These are phyloP conservation scores for Dipodomys stephensi DNA, from an alignment of 2,113 vertebrate species.

Conservation along the genomic window DNA sequence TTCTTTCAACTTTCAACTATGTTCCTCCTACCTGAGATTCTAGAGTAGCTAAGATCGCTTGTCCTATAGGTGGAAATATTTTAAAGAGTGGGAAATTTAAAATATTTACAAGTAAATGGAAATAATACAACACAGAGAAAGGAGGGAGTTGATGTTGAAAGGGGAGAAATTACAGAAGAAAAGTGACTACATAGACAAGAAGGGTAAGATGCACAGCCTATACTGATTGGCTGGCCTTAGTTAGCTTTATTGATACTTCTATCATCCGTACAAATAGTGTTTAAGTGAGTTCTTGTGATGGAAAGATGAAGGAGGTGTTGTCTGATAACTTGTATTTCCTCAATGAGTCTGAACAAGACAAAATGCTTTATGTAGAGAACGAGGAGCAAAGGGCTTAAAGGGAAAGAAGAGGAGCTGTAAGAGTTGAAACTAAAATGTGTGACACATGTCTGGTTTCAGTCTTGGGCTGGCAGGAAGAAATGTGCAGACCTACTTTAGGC, in stretches of 20 bases:
- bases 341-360: neutral
- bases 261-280: accelerated
- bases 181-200: neutral
- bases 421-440: neutral
- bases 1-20: too few relatives aligned
- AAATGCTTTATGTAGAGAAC: neutral
- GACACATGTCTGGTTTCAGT: neutral
- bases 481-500: neutral
- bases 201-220: neutral
- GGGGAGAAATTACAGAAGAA: neutral
- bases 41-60: too few relatives aligned
- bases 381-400: neutral
- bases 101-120: neutral
- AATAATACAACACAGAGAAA: neutral
- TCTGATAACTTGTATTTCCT: neutral
- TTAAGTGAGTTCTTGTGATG: neutral
- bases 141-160: neutral
- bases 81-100: neutral
- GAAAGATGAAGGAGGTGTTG: neutral
- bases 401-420: neutral
- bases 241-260: neutral
- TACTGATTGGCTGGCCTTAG: accelerated
- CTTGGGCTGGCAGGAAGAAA: neutral
- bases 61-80: neutral
- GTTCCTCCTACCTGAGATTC: too few relatives aligned